Base-by-base conservation (phyloP, 2,888 invertebrate species). In the Glyphotaelius pellucidus region DNA sequence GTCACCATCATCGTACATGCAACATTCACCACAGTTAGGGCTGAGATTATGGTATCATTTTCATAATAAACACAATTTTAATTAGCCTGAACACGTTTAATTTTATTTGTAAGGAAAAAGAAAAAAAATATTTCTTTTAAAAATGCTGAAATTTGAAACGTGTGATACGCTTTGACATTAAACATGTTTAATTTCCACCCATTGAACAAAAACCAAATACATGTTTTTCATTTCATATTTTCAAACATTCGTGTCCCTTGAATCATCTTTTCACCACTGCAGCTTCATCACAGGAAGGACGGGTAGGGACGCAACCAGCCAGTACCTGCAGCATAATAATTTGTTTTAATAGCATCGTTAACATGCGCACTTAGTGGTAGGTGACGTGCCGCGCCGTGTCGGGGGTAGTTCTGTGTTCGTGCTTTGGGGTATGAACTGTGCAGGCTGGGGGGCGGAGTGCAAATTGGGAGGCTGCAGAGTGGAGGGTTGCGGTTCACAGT, bases 321-420 rank as follows among this genome's bases (percentile, higher is more conserved):
- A 38, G 85, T 19, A 85, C n/a, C 52, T 67, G 42, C n/a, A 19
- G 91, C 91, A 91, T 91, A 80, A 92, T 92, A 91, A 92, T 92
- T 92, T 90, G 92, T 92, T 92, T 92, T 92, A 92, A 92, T 92
- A 88, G 90, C 87, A 91, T 92, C 92, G 92, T 92, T 92, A 92
- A 91, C 90, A 92, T 92, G 92, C 92, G 91, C 92, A 88, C 90
- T 91, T 88, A 88, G 87, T 79, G 80, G 47, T 83, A 84, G 91
- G 67, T 31, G 89, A 80, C n/a, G 80, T 35, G 89, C 19, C 35
- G 80, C 35, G 42, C 15, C n/a, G 79, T 4, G 30, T 31, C 67
- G 30, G 79, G 30, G 90, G 31, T n/a, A 83, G 52, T 67, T 67
- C 52, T 19, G 15, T 25, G 52, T 19, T 67, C 52, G 52, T 67